phyloP scores from a whole-genome alignment of 2,113 vertebrate genomes.

The Scophthalmus maximus region DNA sequence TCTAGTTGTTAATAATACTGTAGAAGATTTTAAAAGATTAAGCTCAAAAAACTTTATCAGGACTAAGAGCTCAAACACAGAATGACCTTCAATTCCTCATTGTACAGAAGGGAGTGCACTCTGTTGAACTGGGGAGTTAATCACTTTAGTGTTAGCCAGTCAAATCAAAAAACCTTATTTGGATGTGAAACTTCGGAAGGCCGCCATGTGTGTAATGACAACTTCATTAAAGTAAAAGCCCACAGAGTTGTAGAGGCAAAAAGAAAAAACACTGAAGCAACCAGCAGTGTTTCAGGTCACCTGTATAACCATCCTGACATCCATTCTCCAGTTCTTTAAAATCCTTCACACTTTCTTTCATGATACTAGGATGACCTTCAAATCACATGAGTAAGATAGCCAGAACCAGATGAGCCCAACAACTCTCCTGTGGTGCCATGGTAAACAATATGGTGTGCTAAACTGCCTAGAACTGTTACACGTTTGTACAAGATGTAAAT shows the following conservation, averaged over 20 bases:
- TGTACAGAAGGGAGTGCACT: not conserved
- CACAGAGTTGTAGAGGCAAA: no score
- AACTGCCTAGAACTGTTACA: no score
- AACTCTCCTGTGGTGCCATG: not conserved
- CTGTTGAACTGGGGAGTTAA: no score
- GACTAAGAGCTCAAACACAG: conserved; percentile 14
- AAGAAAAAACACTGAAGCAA: not conserved
- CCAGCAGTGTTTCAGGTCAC: not conserved
- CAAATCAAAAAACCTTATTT: not conserved
- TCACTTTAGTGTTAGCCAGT: no score
- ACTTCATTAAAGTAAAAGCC: no score
- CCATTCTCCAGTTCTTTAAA: not conserved
- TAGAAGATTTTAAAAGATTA: not conserved
- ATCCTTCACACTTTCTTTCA: not conserved
- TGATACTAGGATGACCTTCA: not conserved
- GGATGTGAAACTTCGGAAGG: not conserved
- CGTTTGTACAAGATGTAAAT: no score
- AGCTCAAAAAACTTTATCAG: not conserved
- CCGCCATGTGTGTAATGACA: not conserved
- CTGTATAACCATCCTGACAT: not conserved
- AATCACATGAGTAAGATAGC: not conserved
- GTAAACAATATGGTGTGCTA: not conserved
- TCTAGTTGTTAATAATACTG: not conserved
- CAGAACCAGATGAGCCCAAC: not conserved
- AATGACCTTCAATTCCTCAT: conserved; percentile 10